A percentile compares a stretch with the other conserved stretches of the same genome.
phyloP scores from a whole-genome alignment of 2,888 invertebrate species.

The Amblyteles armatorius region DNA sequence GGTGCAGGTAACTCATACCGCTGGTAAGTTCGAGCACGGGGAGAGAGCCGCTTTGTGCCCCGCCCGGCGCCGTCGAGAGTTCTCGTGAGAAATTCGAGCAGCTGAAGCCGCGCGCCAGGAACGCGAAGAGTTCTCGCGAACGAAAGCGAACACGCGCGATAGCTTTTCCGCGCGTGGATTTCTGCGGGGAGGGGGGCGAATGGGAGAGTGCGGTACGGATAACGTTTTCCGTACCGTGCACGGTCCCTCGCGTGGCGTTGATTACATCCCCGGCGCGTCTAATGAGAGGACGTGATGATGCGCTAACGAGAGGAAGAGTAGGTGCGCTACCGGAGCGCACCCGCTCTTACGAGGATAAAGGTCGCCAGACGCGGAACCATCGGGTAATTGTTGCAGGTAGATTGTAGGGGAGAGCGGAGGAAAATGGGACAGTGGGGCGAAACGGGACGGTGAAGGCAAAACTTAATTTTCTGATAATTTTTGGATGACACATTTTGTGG shows the following conservation, averaged over 20 bases:
- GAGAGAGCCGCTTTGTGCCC: background rate
- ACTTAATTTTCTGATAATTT: no score
- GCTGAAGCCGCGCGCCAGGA: background rate
- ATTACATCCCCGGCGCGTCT: conserved; percentile 51
- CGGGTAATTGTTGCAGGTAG: no score
- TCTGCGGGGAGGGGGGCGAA: background rate
- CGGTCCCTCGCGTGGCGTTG: conserved; percentile 37
- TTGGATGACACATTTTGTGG: no score
- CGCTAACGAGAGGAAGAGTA: conserved; percentile 59
- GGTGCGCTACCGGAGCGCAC: conserved; percentile 4
- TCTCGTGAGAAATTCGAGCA: conserved; percentile 14
- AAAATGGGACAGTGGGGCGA: no score
- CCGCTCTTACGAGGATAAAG: no score
- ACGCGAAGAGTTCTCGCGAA: conserved; percentile 8
- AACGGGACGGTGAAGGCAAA: no score
- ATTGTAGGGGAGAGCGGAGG: no score
- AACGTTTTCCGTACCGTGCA: conserved; percentile 11
- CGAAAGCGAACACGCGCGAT: background rate
- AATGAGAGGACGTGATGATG: conserved; percentile 63
- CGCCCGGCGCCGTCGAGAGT: background rate
- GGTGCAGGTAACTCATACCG: background rate
- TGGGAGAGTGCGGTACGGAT: conserved; percentile 3
- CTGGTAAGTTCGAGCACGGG: background rate
- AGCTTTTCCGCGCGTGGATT: conserved; percentile 36
- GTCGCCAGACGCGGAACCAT: no score